Conservation (phyloP, 2,888 invertebrate species). For the Phortica magna region DNA sequence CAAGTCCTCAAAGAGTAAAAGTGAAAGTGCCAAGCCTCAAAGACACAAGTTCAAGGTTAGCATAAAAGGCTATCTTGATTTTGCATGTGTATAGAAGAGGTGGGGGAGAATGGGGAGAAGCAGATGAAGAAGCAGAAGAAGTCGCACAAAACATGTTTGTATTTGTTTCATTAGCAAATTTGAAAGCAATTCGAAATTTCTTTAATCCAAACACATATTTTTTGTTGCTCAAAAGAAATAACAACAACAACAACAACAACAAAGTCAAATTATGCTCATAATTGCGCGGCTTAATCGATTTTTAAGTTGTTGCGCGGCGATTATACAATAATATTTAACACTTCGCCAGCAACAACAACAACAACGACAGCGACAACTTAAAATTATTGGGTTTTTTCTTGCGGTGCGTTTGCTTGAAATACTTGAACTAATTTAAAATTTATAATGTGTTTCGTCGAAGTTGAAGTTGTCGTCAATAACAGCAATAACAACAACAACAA, state of each 20-base stretch:
- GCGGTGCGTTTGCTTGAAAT: conserved; percentile 16
- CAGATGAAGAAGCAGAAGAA: too few species aligned
- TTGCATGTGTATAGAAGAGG: not conserved
- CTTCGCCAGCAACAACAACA: not conserved
- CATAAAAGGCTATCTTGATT: not conserved
- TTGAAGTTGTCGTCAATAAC: not conserved
- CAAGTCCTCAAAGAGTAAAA: not conserved
- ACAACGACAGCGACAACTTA: not conserved
- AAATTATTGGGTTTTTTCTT: not conserved
- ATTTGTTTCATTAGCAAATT: too few species aligned
- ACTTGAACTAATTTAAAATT: conserved; percentile 55
- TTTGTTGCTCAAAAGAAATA: too few species aligned
- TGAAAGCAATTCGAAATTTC: too few species aligned
- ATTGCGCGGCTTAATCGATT: too few species aligned
- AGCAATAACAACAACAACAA: not conserved
- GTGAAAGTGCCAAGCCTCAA: conserved; percentile 9
- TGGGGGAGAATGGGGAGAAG: too few species aligned
- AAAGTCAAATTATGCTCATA: too few species aligned
- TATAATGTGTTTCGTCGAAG: conserved; percentile 29
- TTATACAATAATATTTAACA: not conserved
- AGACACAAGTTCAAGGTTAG: conserved; percentile 17
- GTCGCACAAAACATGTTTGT: too few species aligned
- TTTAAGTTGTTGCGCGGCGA: too few species aligned
- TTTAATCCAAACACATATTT: too few species aligned
- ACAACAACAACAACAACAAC: too few species aligned